Evolutionary conservation across 2,888 invertebrate species (phyloP), one percentile per base, ranked within the genome.

Genomic region (Orthosia gracilis): DNA sequence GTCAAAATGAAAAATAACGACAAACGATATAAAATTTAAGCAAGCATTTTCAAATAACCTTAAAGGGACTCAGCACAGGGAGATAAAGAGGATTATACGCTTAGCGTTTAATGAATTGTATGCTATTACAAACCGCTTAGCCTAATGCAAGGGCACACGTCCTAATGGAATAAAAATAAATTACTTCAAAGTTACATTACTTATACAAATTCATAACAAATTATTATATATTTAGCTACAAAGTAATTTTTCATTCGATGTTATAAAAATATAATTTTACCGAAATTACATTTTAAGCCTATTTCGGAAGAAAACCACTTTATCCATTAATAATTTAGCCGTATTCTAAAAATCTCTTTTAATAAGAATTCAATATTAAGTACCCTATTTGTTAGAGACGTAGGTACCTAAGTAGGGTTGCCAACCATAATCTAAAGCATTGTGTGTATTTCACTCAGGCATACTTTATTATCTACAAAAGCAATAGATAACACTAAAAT

Each of bases 51-150:
- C 58, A 49, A 64, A 75, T 75, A 69, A 65, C 69, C 45, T 69
- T 80, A 49, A 74, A 64, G 62, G 73, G 79, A 65, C 31, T 76
- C 31, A 21, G n/a, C 15, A 9, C 40, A 40, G 40, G 40, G 49
- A 73, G 66, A 66, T 69, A 76, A 76, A 79, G 66, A 55, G 81
- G 63, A 79, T 79, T 80, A 80, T 79, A 62, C 65, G 61, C 64
- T 80, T 64, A 79, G 31, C 49, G 64, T 59, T 79, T 61, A 78
- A 70, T 70, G 58, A 79, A 80, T 80, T 55, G 50, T 76, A 80
- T 76, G 66, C 45, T 76, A 67, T 80, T 76, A 59, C 45, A 79
- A 79, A 80, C 58, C 62, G 79, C 76, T 79, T 76, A 70, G 17
- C 76, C 15, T 76, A 70, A 76, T 70, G 57, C 70, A 80, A 63